A percentile compares a stretch with the other conserved stretches of the same genome.
These are phyloP conservation scores for Cydia fagiglandana DNA, from an alignment of 1,140 invertebrate genomes.

Conservation along the genomic window DNA sequence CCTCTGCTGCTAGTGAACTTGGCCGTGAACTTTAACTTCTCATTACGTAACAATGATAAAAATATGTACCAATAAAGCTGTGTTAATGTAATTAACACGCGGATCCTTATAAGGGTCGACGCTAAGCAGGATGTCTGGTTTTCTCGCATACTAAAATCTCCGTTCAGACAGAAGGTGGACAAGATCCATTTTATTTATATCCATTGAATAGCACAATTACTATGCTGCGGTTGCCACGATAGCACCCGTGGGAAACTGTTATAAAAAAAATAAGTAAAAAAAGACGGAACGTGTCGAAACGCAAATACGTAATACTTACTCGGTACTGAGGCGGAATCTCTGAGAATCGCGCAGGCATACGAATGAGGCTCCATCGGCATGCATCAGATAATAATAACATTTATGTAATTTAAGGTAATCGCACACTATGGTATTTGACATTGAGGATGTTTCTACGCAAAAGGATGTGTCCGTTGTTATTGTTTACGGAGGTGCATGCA, in stretches of 20 bases:
- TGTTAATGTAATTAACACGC: constrained; percentile 7
- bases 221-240: constrained; percentile 58
- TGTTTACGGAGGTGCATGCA: constrained; percentile 17
- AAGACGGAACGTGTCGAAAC: constrained; percentile 52
- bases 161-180: background rate
- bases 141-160: background rate
- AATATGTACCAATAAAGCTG: constrained; percentile 45
- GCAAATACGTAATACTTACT: constrained; percentile 52
- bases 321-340: constrained; percentile 65
- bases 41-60: constrained; percentile 56
- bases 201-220: constrained; percentile 54
- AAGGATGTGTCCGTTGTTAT: constrained; percentile 23
- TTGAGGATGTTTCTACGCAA: constrained; percentile 35
- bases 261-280: constrained; percentile 62
- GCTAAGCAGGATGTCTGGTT: background rate
- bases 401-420: constrained; percentile 41
- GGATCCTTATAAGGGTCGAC: background rate
- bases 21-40: constrained; percentile 65
- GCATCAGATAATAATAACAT: constrained; percentile 42
- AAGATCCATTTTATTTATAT: constrained; percentile 48
- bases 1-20: constrained; percentile 51
- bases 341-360: constrained; percentile 58
- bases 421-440: constrained; percentile 41
- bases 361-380: constrained; percentile 44
- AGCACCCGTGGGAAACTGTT: constrained; percentile 66